phyloP scores from a whole-genome alignment of 2,113 vertebrate genomes.

The Rhegmatorhina hoffmannsi region DNA sequence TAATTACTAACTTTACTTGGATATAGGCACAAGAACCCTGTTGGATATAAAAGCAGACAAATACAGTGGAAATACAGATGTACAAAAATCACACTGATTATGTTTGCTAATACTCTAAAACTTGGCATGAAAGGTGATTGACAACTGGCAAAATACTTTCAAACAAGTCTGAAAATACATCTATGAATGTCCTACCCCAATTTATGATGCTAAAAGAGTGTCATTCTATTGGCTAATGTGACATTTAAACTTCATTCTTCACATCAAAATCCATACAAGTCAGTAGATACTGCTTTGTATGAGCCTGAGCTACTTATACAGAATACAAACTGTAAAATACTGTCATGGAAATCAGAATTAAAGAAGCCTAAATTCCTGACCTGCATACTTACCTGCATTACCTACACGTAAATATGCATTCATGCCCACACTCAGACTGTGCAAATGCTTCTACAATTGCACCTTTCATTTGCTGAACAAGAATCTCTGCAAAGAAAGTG shows the following conservation, averaged over 20 bases:
- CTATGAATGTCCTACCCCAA: not conserved
- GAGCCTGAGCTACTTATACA: not conserved
- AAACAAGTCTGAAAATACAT: not conserved
- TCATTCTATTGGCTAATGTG: not conserved
- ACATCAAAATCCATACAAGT: not conserved
- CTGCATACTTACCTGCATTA: not conserved
- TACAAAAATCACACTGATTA: not conserved
- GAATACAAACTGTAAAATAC: not conserved
- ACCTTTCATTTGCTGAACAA: not conserved
- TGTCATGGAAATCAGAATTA: not conserved
- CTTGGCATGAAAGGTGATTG: not conserved
- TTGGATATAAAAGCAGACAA: not conserved
- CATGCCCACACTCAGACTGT: not conserved
- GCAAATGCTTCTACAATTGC: not conserved
- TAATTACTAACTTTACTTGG: not conserved
- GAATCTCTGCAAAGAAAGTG: not conserved
- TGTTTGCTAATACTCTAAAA: not conserved
- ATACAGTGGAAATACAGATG: accelerated
- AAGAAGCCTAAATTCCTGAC: not conserved
- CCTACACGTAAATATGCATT: not conserved
- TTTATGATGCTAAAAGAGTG: not conserved
- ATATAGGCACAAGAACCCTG: not conserved
- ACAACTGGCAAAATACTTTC: not conserved
- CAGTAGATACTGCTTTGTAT: not conserved
- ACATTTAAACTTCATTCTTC: not conserved